phyloP scores from a whole-genome alignment of 2,888 invertebrate species.

The Leucozona laternaria region DNA sequence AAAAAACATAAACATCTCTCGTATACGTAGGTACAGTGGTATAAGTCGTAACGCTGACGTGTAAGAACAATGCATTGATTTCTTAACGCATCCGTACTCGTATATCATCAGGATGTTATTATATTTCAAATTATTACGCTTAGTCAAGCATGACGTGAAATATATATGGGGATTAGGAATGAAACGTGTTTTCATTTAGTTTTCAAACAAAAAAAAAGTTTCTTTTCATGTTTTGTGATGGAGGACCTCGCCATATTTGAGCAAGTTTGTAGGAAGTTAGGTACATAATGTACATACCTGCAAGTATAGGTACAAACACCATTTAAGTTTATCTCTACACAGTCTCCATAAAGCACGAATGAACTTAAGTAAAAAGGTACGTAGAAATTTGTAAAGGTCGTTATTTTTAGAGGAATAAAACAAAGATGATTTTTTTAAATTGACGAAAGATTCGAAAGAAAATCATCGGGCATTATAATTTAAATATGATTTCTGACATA shows the following conservation, averaged over 20 bases:
- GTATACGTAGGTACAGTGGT: not conserved
- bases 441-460: too few relatives aligned
- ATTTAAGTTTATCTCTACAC: too few relatives aligned
- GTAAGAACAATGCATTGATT: constrained; percentile 70
- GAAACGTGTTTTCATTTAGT: constrained; percentile 57
- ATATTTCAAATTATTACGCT: constrained; percentile 73
- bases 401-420: too few relatives aligned
- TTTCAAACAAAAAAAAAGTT: constrained; percentile 31
- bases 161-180: constrained; percentile 59
- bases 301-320: too few relatives aligned
- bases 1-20: not conserved
- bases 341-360: too few relatives aligned
- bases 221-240: constrained; percentile 40
- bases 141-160: constrained; percentile 57
- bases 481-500: too few relatives aligned
- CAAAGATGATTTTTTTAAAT: too few relatives aligned
- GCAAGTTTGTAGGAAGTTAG: not conserved
- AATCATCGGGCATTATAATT: too few relatives aligned
- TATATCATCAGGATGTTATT: constrained; percentile 62
- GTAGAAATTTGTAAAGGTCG: too few relatives aligned
- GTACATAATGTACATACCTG: too few relatives aligned
- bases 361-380: too few relatives aligned
- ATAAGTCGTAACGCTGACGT: not conserved
- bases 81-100: constrained; percentile 59
- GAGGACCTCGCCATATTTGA: not conserved